Base-by-base conservation (phyloP, 2,113 vertebrate genomes). In the Leuciscus idus region DNA sequence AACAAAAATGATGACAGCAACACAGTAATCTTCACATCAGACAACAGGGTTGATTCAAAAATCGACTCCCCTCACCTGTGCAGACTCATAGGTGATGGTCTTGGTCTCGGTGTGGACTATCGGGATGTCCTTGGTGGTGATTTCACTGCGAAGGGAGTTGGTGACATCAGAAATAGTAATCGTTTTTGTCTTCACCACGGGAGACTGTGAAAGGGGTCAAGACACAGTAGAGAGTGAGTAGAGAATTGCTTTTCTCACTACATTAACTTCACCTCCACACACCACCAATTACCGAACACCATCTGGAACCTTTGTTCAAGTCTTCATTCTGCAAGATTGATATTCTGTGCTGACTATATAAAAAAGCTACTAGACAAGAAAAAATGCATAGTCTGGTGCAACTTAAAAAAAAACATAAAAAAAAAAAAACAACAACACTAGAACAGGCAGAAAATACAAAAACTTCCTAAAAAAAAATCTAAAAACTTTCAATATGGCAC, bases 81-180 rank as follows among this genome's bases (percentile, higher is more conserved):
- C 96, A 87, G 98, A 97, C 92, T 99, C 98, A 0, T 99, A 99
- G 6, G 97, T 99, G 94, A 99, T 98, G 90, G 98, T 99, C 94
- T 99, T 99, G 9, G 97, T 99, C 91, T 99, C 98, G 0, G 98
- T 99, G 91, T 99, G 98, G 87, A 99, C 96, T 12, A 99, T 95
- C 4, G 98, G 98, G 17, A 96, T 93, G 11, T 99, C 97, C 93
- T 96, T 97, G 11, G 96, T 97, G 90, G 96, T 93, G 85, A 97
- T 96, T 86, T 96, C 96, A 4, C 96, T 95, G 91, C 97, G 95
- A 85, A 93, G 64, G 12, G 96, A 93, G 21, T 94, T 95, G 93
- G 96, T 96, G 83, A 96, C 91, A 1, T 99, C 97, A 1, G 98
- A 97, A 93, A 99, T 97, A 90, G 97, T 99, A 94, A 99, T 96